Evolutionary conservation across 2,888 invertebrate genomes (phyloP), one percentile per base, ranked within the genome.

Genomic region (Microplitis manilae): DNA sequence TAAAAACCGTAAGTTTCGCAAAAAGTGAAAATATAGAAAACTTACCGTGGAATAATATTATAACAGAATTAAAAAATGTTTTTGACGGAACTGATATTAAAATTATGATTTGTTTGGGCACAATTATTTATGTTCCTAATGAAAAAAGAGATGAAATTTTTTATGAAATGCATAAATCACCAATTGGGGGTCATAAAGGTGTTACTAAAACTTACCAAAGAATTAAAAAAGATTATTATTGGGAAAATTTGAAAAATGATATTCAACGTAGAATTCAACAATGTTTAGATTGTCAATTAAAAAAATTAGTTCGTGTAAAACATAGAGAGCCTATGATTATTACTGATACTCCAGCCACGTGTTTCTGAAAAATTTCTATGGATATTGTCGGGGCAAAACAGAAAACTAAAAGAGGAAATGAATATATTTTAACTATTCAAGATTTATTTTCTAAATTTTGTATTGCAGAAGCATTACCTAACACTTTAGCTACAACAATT

Each of bases 401-500:
- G 20, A 68, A 6, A 8, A 67, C 74, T 6, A 64, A 74, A 64
- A 50, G 50, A 7, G 67, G 67, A 20, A 74, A 67, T 60, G 60
- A 30, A 62, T 74, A 67, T 60, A 41, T 74, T 6, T 64, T 74
- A 13, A 74, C 74, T 7, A 80, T 81, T 30, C 81, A 80, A 72
- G 79, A 77, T 13, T 73, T 75, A 13, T 30, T 83, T 1, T 75
- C 79, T 1, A 81, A 81, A 75, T 80, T 70, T 67, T 73, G 67
- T 5, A 6, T 77, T 1, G 81, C 74, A 8, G 73, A 81, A 13
- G 77, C 80, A 1, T 65, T 83, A n/a, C 7, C 4, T 6, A 78
- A 82, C 17, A 61, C 69, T 7, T 62, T 64, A 6, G 77, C 82
- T 79, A 2, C 76, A 69, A 62, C 84, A 77, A 77, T 83, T 1